Evolutionary conservation across 2,888 invertebrate genomes (phyloP), one percentile per base, ranked within the genome.

Genomic region (Blera fallax): DNA sequence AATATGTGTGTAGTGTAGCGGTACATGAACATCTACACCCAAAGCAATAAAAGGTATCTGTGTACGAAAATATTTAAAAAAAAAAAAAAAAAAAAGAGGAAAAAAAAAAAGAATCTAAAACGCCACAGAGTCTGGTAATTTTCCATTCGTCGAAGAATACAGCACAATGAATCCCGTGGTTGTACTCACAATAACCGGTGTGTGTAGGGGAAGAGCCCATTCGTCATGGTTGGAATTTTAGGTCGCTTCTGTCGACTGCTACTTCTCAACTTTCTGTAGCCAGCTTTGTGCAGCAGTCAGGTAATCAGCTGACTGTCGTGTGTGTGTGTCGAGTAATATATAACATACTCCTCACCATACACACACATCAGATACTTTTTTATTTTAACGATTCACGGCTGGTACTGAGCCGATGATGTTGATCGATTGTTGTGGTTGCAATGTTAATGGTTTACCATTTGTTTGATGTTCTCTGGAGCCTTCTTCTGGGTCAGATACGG

Each of bases 91-190:
- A 29, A 37, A 32, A 67, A 4, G 24, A 14, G n/a, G 10, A 45
- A 21, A n/a, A 52, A 5, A 6, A 60, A 48, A 40, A 10, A 45
- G 5, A 10, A 48, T 43, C 24, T 45, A 40, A 50, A 74, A 40
- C 29, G 50, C 29, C 58, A 67, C 50, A 29, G 32, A 32, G 65
- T 80, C 65, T 73, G 80, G 80, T 80, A 80, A 52, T 80, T 80
- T 80, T 80, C 80, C 80, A 80, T 52, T 80, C 74, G 54, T 24
- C 58, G 11, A 34, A 32, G 34, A 29, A 10, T 21, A 48, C 32
- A 18, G 10, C 16, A 21, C 62, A 45, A n/a, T 1, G 62, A 10
- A 50, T 50, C 21, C 50, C 27, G 7, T 27, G 50, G n/a, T n/a
- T 50, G 18, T 27, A n/a, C 27, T 21, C 56, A 18, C 11, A 21